Evolutionary conservation across 2,888 invertebrate genomes (phyloP).

Genomic region (Dicranocentrus wangi): DNA sequence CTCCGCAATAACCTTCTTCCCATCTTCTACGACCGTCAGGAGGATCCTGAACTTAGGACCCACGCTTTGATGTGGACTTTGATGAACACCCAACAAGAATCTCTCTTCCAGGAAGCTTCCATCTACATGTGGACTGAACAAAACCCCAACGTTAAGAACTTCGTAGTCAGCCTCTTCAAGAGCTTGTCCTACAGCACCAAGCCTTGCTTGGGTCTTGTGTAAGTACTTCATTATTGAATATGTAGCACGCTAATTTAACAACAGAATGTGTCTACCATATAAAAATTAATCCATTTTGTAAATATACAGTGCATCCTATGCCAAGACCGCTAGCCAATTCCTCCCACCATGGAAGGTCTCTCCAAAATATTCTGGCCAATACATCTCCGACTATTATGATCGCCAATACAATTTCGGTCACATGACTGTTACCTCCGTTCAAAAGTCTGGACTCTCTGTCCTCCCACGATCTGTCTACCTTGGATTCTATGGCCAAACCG

Average conservation of each 20-base stretch:
- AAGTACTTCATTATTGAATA: not conserved
- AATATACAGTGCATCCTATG: conserved; percentile 65
- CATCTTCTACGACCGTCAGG: conserved; percentile 70
- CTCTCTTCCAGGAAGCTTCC: conserved; percentile 66
- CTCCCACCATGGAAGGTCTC: conserved; percentile 67
- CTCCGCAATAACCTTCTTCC: conserved; percentile 67
- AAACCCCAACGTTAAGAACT: conserved; percentile 71
- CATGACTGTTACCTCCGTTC: conserved; percentile 69
- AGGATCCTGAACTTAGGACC: conserved; percentile 70
- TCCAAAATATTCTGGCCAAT: conserved; percentile 69
- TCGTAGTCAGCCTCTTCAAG: conserved; percentile 65
- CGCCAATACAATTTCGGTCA: conserved; percentile 72
- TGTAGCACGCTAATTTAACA: not conserved
- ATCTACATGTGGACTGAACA: conserved; percentile 71
- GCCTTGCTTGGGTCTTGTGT: conserved; percentile 57
- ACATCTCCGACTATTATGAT: conserved; percentile 72
- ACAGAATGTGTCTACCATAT: not conserved
- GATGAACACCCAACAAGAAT: conserved; percentile 58
- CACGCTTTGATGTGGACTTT: conserved; percentile 65
- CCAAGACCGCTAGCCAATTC: conserved; percentile 67
- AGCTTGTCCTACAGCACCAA: conserved; percentile 66
- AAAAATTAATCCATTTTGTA: not conserved
- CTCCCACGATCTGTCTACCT: conserved; percentile 69
- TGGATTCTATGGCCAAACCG: conserved; percentile 70
- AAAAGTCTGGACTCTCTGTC: conserved; percentile 70